Percentiles rank a stretch among this genome's conserved stretches.
These are phyloP conservation scores for Zeus faber DNA, from an alignment of 2,113 vertebrate genomes.

Conservation along the genomic window DNA sequence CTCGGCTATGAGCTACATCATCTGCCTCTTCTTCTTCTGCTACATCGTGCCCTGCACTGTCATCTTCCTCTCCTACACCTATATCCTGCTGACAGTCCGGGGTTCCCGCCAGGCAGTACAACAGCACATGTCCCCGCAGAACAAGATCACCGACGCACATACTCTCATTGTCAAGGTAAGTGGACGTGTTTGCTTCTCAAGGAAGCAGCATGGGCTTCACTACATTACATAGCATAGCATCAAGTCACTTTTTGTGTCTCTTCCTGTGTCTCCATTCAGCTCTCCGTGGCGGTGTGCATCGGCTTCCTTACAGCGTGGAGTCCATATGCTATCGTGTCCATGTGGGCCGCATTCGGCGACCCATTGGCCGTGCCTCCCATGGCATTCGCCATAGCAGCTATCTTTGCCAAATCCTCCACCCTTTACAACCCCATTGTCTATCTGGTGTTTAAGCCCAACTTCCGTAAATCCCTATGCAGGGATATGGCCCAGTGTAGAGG, in stretches of 20 bases:
- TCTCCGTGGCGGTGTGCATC: constrained; percentile 80
- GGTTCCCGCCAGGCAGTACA: constrained; percentile 73
- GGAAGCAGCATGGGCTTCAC: no score
- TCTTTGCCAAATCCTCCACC: constrained; percentile 82
- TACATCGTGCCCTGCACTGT: constrained; percentile 81
- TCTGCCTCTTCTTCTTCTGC: constrained; percentile 83
- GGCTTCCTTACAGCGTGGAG: constrained; percentile 84
- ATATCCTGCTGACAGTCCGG: constrained; percentile 76
- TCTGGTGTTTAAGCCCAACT: constrained; percentile 82
- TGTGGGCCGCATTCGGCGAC: constrained; percentile 76
- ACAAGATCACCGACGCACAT: constrained; percentile 67
- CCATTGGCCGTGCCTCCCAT: constrained; percentile 67
- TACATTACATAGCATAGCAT: background rate
- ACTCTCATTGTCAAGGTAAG: constrained; percentile 79
- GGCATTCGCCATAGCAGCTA: constrained; percentile 78
- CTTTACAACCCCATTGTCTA: constrained; percentile 82
- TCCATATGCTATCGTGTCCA: constrained; percentile 78
- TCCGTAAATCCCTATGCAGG: constrained; percentile 71
- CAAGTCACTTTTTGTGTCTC: background rate
- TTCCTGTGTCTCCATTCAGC: constrained; percentile 54
- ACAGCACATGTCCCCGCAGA: constrained; percentile 75
- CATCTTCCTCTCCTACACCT: constrained; percentile 79
- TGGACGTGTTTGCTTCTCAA: background rate
- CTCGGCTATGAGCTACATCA: constrained; percentile 77
- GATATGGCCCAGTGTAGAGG: constrained; percentile 58